phyloP scores from a whole-genome alignment of 2,113 vertebrate genomes.

The Ailuropoda melanoleuca region DNA sequence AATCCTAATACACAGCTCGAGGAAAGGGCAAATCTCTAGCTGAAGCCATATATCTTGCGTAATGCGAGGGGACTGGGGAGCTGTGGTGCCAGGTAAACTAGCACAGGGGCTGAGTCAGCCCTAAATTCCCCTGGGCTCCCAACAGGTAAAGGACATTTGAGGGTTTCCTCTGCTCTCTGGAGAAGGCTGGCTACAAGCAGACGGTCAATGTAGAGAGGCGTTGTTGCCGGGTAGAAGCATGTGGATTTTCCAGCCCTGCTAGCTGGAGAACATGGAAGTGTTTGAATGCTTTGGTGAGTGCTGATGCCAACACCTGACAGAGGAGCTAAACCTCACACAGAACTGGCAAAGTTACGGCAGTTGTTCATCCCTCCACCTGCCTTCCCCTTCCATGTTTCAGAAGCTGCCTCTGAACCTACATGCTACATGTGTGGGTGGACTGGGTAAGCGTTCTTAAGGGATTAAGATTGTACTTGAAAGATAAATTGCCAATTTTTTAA shows the following conservation, averaged over 20 bases:
- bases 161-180: not conserved
- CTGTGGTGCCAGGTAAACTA: not conserved
- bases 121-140: not conserved
- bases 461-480: not conserved
- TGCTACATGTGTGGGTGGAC: not conserved
- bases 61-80: fast-evolving
- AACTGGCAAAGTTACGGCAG: not conserved
- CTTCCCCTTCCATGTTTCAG: not conserved
- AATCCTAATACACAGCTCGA: not conserved
- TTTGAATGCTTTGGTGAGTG: not conserved
- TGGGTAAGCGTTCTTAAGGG: not conserved
- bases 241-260: not conserved
- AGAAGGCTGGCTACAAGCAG: not conserved
- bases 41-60: not conserved
- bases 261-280: not conserved
- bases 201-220: not conserved
- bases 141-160: not conserved
- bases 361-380: not conserved
- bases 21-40: not conserved
- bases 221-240: not conserved
- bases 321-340: not conserved
- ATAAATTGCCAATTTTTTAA: not conserved
- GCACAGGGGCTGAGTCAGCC: not conserved
- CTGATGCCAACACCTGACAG: not conserved
- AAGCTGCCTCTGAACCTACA: not conserved